Percentiles rank a stretch among this genome's conserved stretches.
Conservation (phyloP, 2,888 invertebrate genomes). For the Patella pellucida region DNA sequence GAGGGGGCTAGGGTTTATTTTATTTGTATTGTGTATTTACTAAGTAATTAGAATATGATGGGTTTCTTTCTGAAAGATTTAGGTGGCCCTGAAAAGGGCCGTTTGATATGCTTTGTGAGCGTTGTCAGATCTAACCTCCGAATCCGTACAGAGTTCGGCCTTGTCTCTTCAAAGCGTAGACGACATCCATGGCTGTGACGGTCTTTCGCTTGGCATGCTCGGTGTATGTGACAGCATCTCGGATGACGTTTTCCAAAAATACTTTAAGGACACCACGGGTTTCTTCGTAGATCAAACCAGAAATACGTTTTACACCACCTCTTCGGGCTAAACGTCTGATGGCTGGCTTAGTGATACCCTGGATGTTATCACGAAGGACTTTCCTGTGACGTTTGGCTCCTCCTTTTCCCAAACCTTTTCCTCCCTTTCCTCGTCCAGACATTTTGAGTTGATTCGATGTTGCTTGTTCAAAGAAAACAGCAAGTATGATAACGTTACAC, state of each 20-base stretch:
- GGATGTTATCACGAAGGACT: conserved; percentile 83
- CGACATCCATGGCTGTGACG: conserved; percentile 89
- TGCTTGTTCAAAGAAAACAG: background rate
- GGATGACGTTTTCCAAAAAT: conserved; percentile 86
- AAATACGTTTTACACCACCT: conserved; percentile 79
- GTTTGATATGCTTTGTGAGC: no score
- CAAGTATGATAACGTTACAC: no score
- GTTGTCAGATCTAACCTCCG: conserved; percentile 16
- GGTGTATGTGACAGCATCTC: conserved; percentile 88
- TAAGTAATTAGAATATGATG: no score
- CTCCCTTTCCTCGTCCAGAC: conserved; percentile 75
- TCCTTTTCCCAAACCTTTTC: conserved; percentile 84
- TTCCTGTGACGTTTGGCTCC: conserved; percentile 88
- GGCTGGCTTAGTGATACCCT: conserved; percentile 84
- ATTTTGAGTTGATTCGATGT: background rate
- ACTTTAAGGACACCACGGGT: conserved; percentile 84
- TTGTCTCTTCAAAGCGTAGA: conserved; percentile 73
- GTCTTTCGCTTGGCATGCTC: conserved; percentile 91
- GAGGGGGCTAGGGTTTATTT: no score
- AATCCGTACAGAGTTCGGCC: conserved; percentile 27
- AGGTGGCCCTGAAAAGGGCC: no score
- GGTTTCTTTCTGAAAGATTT: no score
- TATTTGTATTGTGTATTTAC: no score
- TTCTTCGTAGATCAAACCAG: conserved; percentile 79
- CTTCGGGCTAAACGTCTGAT: conserved; percentile 82